Conservation (phyloP, 1,140 invertebrate species). For the Coenobita brevimanus region DNA sequence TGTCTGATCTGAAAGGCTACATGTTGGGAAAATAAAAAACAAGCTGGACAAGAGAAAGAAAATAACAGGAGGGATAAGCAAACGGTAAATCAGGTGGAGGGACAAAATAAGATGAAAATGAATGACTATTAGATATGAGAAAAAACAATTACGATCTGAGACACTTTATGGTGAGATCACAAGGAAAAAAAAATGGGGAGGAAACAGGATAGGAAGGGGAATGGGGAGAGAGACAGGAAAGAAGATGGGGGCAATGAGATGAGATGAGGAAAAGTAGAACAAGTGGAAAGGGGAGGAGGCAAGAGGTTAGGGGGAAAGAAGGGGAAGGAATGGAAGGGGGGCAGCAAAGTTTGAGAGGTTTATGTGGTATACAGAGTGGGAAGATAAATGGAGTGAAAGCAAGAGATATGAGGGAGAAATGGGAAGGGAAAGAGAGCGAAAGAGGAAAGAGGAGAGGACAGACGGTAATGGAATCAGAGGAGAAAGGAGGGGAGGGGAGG, state of each 20-base stretch:
- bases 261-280: no score
- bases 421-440: neutral
- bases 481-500: neutral
- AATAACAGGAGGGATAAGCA: neutral
- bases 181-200: neutral
- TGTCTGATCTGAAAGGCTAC: no score
- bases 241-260: no score
- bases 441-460: neutral
- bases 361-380: no score
- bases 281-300: neutral
- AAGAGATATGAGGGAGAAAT: neutral
- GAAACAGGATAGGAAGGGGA: neutral
- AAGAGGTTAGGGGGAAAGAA: neutral
- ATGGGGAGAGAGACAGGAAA: neutral
- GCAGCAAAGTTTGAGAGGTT: no score
- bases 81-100: neutral
- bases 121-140: no score
- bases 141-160: no score
- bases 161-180: no score
- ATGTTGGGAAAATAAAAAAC: neutral
- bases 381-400: neutral
- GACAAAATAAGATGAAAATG: neutral
- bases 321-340: no score
- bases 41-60: neutral
- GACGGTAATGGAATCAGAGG: neutral